These are phyloP conservation scores for Enteromius mattozi DNA, from an alignment of 2,797 vertebrate species.

Conservation along the genomic window DNA sequence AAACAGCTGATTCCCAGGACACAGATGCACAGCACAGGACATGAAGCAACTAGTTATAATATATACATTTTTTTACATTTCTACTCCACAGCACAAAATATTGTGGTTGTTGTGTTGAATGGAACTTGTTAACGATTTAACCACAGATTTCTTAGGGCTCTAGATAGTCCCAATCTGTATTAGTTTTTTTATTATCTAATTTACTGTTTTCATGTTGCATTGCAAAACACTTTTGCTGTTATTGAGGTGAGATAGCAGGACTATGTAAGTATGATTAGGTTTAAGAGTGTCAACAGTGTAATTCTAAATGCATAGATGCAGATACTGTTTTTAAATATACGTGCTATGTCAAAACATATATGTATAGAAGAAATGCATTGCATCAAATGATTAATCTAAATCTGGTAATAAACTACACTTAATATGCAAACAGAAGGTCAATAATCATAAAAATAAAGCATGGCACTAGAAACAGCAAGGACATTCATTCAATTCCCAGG, in stretches of 20 bases:
- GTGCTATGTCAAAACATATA: neutral
- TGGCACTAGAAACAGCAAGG: neutral
- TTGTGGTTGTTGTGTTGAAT: conserved; percentile 18
- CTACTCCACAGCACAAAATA: conserved; percentile 11
- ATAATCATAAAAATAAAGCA: neutral
- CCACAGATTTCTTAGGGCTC: neutral
- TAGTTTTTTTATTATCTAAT: neutral
- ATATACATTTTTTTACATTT: neutral
- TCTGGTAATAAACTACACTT: neutral
- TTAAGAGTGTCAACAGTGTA: neutral
- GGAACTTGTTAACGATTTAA: conserved; percentile 31
- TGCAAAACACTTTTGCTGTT: neutral
- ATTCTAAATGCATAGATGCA: neutral
- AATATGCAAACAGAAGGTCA: neutral
- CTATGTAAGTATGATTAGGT: neutral
- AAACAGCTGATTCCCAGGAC: conserved; percentile 52
- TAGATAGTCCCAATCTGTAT: neutral
- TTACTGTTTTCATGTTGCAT: neutral
- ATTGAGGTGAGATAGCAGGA: neutral
- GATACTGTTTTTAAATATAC: neutral
- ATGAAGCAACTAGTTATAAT: neutral
- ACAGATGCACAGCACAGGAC: neutral
- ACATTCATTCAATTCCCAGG: neutral
- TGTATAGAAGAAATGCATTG: neutral
- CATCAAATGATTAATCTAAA: neutral